Percentiles rank a stretch among this genome's conserved stretches.
These are phyloP conservation scores for Perdix hodgsoniae DNA, from an alignment of 2,797 vertebrate species.

Conservation along the genomic window DNA sequence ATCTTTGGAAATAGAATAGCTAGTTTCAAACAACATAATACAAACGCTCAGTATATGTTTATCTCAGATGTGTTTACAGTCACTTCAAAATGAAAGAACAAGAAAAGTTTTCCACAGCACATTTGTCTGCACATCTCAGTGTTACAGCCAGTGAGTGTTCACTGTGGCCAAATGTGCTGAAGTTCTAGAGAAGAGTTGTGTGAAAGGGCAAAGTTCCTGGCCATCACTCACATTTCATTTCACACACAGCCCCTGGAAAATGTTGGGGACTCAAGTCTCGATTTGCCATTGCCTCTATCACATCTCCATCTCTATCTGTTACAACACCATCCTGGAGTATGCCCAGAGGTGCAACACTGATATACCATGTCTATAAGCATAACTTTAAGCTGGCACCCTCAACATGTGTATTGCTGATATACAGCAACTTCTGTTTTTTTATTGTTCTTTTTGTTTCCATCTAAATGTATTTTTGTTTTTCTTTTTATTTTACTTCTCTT, in stretches of 20 bases:
- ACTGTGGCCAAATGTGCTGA: fast-evolving
- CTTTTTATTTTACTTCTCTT: not conserved
- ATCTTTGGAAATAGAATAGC: not conserved
- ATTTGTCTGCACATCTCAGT: not conserved
- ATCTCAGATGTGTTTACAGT: not conserved
- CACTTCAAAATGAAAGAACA: not conserved
- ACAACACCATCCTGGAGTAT: not conserved
- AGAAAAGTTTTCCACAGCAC: not conserved
- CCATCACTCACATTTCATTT: not conserved
- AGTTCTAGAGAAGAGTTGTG: not conserved
- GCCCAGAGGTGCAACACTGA: not conserved
- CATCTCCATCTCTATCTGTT: too few relatives aligned
- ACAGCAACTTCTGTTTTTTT: not conserved
- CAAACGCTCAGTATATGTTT: not conserved
- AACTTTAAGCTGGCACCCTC: not conserved
- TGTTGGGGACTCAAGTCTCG: fast-evolving
- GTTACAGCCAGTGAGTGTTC: not conserved
- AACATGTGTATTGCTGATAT: not conserved
- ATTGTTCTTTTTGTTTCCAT: not conserved
- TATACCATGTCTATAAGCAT: not conserved
- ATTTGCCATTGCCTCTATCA: not conserved
- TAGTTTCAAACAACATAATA: not conserved
- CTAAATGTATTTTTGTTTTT: not conserved
- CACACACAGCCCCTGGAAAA: fast-evolving
- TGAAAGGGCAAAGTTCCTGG: not conserved